Conservation (phyloP, 2,888 invertebrate genomes). For the Selenia dentaria region DNA sequence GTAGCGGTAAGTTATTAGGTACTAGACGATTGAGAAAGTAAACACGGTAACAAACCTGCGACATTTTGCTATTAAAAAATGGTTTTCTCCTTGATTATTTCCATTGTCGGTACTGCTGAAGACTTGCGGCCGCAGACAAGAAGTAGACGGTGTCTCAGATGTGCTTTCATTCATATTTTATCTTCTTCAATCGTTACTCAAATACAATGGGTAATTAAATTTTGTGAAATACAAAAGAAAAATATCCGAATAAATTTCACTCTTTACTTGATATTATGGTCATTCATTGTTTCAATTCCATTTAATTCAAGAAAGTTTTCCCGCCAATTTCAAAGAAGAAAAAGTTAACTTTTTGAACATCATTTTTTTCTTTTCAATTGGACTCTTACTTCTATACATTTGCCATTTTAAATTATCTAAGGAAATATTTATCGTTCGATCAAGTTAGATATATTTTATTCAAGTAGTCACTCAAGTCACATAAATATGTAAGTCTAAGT, state of each 20-base stretch:
- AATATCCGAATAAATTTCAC: background rate
- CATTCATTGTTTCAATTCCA: too few relatives aligned
- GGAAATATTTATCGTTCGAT: too few relatives aligned
- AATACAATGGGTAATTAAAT: background rate
- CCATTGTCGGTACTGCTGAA: slow-evolving; percentile 30
- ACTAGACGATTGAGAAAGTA: too few relatives aligned
- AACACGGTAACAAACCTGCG: slow-evolving; percentile 41
- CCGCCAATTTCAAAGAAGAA: background rate
- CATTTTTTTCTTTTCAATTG: too few relatives aligned
- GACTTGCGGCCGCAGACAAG: slow-evolving; percentile 25
- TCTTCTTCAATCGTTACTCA: background rate
- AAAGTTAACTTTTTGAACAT: too few relatives aligned
- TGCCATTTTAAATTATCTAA: too few relatives aligned
- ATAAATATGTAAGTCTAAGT: too few relatives aligned
- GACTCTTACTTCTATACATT: too few relatives aligned
- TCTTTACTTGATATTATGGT: too few relatives aligned
- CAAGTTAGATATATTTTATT: too few relatives aligned
- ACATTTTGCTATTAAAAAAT: slow-evolving; percentile 60
- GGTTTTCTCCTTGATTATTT: slow-evolving; percentile 40
- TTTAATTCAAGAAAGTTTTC: background rate
- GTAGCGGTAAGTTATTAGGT: too few relatives aligned
- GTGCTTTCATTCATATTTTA: slow-evolving; percentile 36
- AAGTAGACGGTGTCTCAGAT: slow-evolving; percentile 33
- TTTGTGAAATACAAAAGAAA: background rate
- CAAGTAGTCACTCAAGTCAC: too few relatives aligned